These are phyloP conservation scores for Forpus xanthops DNA, from an alignment of 2,797 vertebrate genomes.

Conservation along the genomic window DNA sequence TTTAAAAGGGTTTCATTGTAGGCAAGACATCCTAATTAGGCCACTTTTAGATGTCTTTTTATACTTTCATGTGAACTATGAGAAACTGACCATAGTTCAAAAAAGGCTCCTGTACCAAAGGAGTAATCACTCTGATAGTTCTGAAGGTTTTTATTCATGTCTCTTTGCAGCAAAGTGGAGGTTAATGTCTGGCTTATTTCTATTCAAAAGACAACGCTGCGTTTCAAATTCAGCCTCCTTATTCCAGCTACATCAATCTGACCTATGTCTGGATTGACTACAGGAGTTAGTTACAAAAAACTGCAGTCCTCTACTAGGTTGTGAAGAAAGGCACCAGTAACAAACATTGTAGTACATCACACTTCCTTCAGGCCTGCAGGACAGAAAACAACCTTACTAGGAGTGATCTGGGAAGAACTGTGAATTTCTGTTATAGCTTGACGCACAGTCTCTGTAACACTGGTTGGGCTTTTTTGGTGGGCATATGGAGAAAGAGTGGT, in stretches of 20 bases:
- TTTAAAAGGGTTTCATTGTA: neutral
- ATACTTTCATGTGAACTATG: neutral
- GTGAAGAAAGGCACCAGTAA: neutral
- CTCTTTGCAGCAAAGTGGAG: neutral
- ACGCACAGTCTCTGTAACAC: rapidly evolving
- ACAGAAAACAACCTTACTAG: neutral
- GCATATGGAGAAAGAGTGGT: rapidly evolving
- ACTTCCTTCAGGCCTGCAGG: neutral
- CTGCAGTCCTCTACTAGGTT: neutral
- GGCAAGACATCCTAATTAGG: neutral
- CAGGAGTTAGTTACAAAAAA: neutral
- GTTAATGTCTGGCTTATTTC: neutral
- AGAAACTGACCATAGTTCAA: neutral
- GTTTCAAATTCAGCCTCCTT: neutral
- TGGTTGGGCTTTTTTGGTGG: neutral
- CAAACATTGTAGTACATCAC: neutral
- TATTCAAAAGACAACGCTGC: neutral
- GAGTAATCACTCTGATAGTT: neutral
- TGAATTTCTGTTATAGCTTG: neutral
- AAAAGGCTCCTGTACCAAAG: neutral
- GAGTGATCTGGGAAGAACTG: neutral
- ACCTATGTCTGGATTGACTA: neutral
- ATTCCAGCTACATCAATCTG: neutral
- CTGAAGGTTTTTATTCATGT: neutral
- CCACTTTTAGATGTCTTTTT: neutral